phyloP scores from a whole-genome alignment of 2,888 invertebrate genomes.

The Chesias legatella region DNA sequence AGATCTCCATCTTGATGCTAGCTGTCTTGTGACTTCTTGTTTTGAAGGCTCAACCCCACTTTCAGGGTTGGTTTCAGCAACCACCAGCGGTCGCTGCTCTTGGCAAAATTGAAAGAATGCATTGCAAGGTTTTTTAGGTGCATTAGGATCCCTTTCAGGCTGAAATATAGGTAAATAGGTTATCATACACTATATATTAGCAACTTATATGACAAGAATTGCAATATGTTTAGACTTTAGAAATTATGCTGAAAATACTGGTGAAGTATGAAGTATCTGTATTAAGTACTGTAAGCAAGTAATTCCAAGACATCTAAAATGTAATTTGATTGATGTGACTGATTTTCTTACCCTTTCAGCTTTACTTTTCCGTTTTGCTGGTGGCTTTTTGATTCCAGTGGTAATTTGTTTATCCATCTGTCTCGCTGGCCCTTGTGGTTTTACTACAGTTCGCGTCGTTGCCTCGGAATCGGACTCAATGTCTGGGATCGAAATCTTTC shows the following conservation, averaged over 20 bases:
- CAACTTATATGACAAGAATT: no score
- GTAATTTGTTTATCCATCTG: slow-evolving; percentile 57
- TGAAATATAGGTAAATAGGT: no score
- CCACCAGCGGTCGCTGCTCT: slow-evolving; percentile 86
- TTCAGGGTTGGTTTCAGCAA: slow-evolving; percentile 82
- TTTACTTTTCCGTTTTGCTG: slow-evolving; percentile 81
- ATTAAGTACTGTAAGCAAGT: no score
- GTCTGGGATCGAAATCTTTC: slow-evolving; percentile 81
- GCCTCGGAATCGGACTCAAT: slow-evolving; percentile 55
- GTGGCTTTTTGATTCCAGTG: slow-evolving; percentile 58
- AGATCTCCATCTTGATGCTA: slow-evolving; percentile 87
- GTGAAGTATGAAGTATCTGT: no score
- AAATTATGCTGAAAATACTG: no score
- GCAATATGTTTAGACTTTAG: background rate
- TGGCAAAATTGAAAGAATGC: slow-evolving; percentile 91
- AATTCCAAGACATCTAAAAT: no score
- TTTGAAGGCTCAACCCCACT: slow-evolving; percentile 85
- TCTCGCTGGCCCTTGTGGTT: slow-evolving; percentile 47
- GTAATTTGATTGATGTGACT: no score
- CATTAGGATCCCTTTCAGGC: slow-evolving; percentile 84
- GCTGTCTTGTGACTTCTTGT: slow-evolving; percentile 86
- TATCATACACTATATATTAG: no score
- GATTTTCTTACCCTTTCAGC: slow-evolving; percentile 71
- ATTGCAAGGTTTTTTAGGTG: slow-evolving; percentile 89
- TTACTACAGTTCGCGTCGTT: slow-evolving; percentile 44